phyloP scores from a whole-genome alignment of 2,797 vertebrate species.

The Phrynocephalus guinanensis region DNA sequence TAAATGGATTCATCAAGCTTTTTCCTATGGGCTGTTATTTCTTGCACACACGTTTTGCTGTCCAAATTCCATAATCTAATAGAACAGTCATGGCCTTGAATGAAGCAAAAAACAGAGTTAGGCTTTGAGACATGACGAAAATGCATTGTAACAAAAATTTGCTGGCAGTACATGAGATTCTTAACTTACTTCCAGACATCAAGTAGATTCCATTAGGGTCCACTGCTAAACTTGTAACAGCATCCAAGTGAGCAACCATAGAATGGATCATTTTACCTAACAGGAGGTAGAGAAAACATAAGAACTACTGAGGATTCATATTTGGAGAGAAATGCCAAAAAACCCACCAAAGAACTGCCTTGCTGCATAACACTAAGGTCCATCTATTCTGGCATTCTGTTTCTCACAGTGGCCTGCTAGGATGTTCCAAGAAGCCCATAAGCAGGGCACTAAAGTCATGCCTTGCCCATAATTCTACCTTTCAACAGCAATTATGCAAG shows the following conservation, averaged over 20 bases:
- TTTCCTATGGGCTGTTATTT: conserved; percentile 98
- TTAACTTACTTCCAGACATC: conserved; percentile 96
- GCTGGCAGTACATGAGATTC: neutral
- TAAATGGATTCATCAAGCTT: conserved; percentile 99
- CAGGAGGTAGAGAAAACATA: conserved; percentile 54
- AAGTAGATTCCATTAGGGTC: conserved; percentile 99
- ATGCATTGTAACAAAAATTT: conserved; percentile 33
- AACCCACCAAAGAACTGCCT: neutral
- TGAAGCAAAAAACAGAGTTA: conserved; percentile 49
- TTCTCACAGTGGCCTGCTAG: neutral
- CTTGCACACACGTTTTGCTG: conserved; percentile 98
- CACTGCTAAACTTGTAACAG: conserved; percentile 97
- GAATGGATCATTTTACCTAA: conserved; percentile 96
- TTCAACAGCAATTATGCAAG: neutral
- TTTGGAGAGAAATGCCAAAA: neutral
- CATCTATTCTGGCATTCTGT: neutral
- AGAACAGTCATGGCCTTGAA: conserved; percentile 95
- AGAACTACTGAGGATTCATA: conserved; percentile 9
- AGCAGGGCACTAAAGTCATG: neutral
- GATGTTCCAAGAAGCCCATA: neutral
- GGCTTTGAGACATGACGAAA: conserved; percentile 37
- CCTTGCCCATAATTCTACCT: neutral
- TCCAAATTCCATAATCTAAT: conserved; percentile 99
- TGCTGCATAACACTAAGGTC: neutral
- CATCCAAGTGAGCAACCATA: conserved; percentile 99